These are phyloP conservation scores for Apotomis betuletana DNA, from an alignment of 2,888 invertebrate genomes.

Conservation along the genomic window DNA sequence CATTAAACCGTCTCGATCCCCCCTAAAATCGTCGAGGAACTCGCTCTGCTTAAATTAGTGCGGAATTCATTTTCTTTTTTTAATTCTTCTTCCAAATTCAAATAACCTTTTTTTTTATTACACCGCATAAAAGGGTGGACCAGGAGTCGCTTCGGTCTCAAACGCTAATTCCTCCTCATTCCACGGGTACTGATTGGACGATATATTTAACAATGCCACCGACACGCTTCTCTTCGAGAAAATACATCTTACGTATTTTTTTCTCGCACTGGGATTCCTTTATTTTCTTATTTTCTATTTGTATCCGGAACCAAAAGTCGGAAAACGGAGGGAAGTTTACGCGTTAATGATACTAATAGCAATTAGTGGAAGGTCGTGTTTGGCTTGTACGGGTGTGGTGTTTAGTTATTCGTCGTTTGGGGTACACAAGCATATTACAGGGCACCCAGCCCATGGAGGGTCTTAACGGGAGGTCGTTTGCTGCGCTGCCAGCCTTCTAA, in stretches of 20 bases:
- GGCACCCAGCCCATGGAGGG: constrained; percentile 75
- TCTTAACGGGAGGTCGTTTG: constrained; percentile 82
- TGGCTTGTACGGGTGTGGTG: constrained; percentile 66
- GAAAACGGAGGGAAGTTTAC: constrained; percentile 56
- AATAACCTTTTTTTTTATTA: constrained; percentile 78
- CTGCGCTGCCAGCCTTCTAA: constrained; percentile 78
- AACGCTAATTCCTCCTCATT: constrained; percentile 78
- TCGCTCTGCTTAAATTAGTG: constrained; percentile 78
- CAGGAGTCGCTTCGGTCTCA: constrained; percentile 68
- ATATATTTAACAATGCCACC: constrained; percentile 82
- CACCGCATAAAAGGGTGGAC: constrained; percentile 78
- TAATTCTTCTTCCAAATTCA: constrained; percentile 81
- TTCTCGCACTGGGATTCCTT: constrained; percentile 71
- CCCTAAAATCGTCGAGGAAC: constrained; percentile 74
- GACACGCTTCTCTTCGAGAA: constrained; percentile 75
- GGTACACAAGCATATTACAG: constrained; percentile 74
- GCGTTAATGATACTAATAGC: constrained; percentile 75
- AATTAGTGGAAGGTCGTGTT: constrained; percentile 76
- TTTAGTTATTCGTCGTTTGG: constrained; percentile 69
- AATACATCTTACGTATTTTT: constrained; percentile 79
- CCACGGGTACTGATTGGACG: constrained; percentile 80
- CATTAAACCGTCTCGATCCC: constrained; percentile 72
- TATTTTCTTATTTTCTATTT: constrained; percentile 74
- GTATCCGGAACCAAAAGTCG: constrained; percentile 60
- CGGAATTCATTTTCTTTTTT: constrained; percentile 79